These are phyloP conservation scores for Tamias sibiricus DNA, from an alignment of 2,113 vertebrate species.

Conservation along the genomic window DNA sequence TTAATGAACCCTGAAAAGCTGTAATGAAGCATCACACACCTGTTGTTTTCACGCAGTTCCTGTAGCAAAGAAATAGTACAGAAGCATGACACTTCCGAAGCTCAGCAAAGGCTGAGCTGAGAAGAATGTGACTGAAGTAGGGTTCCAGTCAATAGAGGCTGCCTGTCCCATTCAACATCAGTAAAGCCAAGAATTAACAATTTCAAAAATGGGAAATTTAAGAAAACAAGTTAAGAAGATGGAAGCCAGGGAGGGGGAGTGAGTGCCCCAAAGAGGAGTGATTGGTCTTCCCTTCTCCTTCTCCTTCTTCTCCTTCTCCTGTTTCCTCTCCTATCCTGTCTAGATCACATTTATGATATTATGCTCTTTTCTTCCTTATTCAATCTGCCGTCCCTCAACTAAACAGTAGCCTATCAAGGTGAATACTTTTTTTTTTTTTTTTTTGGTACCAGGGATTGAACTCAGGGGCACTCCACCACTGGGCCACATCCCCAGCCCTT, in stretches of 20 bases:
- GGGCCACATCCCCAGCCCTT: too few species aligned
- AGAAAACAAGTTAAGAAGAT: neutral
- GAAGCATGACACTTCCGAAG: neutral
- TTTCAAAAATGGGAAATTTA: neutral
- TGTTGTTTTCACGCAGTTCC: neutral
- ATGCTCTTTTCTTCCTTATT: neutral
- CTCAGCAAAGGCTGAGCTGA: neutral
- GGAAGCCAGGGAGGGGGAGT: neutral
- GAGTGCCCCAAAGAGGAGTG: neutral
- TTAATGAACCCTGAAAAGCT: slow-evolving; percentile 50
- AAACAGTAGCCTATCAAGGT: neutral
- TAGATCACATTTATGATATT: neutral
- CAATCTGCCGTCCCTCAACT: neutral
- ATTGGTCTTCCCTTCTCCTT: neutral
- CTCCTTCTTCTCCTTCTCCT: neutral
- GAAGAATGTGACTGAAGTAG: neutral
- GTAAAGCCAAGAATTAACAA: neutral
- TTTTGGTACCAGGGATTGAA: too few species aligned
- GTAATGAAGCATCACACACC: slow-evolving; percentile 27
- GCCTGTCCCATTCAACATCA: neutral
- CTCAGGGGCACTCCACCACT: too few species aligned
- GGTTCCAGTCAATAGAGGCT: neutral
- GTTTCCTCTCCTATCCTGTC: neutral
- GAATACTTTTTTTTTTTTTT: too few species aligned
- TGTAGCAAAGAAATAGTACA: neutral